phyloP scores from a whole-genome alignment of 2,797 vertebrate genomes.

The Miopithecus talapoin region DNA sequence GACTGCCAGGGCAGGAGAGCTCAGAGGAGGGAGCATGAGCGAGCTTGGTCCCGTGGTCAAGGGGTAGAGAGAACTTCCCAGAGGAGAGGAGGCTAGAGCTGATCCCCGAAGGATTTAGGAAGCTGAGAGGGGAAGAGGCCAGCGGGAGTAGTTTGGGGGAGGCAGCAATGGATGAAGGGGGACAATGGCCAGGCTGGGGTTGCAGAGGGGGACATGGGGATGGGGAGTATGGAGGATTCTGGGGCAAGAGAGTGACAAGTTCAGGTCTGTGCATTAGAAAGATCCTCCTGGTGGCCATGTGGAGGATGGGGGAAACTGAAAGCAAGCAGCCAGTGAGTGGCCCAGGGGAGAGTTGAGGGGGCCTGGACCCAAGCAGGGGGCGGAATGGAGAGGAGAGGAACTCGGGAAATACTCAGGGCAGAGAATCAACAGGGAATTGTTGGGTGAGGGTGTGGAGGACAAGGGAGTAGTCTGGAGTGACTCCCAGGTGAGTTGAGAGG shows the following conservation, averaged over 20 bases:
- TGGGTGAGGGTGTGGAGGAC: background rate
- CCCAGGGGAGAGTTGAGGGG: background rate
- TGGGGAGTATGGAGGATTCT: background rate
- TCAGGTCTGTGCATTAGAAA: background rate
- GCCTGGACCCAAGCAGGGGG: background rate
- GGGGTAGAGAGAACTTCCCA: conserved; percentile 20
- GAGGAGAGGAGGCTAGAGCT: conserved; percentile 72
- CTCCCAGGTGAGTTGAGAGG: background rate
- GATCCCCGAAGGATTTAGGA: conserved; percentile 52
- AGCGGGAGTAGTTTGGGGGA: background rate
- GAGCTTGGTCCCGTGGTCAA: background rate
- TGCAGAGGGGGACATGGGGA: background rate
- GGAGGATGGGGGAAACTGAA: background rate
- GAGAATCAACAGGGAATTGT: background rate
- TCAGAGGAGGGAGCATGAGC: conserved; percentile 53
- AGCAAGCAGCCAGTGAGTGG: background rate
- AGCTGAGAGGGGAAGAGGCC: background rate
- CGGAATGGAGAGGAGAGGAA: background rate
- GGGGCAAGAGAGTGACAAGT: background rate
- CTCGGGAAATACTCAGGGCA: background rate
- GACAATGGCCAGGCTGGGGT: background rate
- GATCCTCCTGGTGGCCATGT: background rate
- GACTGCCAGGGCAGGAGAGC: conserved; percentile 53
- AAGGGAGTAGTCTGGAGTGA: background rate
- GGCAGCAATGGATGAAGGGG: background rate